Evolutionary conservation across 2,888 invertebrate genomes (phyloP), one percentile per base, ranked within the genome.

Genomic region (Brachyptera putata): DNA sequence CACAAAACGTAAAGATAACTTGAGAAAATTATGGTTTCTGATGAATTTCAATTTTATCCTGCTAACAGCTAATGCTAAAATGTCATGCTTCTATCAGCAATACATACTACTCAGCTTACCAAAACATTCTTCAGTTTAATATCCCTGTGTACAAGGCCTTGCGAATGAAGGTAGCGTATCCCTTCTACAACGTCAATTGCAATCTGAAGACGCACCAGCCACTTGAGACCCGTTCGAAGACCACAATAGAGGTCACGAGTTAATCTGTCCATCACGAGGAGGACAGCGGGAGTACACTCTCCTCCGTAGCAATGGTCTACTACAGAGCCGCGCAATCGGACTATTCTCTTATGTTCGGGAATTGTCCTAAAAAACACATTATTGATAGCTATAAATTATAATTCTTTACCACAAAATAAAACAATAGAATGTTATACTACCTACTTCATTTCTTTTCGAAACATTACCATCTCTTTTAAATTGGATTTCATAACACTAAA

Each of bases 61-160:
- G n/a, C n/a, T n/a, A n/a, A n/a, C n/a, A n/a, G n/a, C n/a, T n/a
- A n/a, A n/a, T n/a, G n/a, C n/a, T n/a, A n/a, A n/a, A n/a, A n/a
- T n/a, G n/a, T n/a, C n/a, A n/a, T n/a, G n/a, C n/a, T n/a, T n/a
- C n/a, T n/a, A n/a, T n/a, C n/a, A n/a, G n/a, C n/a, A n/a, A n/a
- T n/a, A n/a, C n/a, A n/a, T n/a, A n/a, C n/a, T n/a, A n/a, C n/a
- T n/a, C 7, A 22, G 71, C 78, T 74, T 75, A 84, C 84, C 73
- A 94, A 76, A 21, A 94, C 92, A 76, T 94, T 93, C 76, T 93
- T 93, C 68, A 93, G 77, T 75, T 94, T 94, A 61, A 94, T 88
- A 74, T 94, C 93, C 63, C 94, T 81, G 73, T 94, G 93, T 2
- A 94, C 89, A 5, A 93, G 80, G 0, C 93, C 93, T 70, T 90